Percentiles rank a stretch among this genome's conserved stretches.
Conservation (phyloP, 2,797 vertebrate genomes). For the Siniperca undulata region DNA sequence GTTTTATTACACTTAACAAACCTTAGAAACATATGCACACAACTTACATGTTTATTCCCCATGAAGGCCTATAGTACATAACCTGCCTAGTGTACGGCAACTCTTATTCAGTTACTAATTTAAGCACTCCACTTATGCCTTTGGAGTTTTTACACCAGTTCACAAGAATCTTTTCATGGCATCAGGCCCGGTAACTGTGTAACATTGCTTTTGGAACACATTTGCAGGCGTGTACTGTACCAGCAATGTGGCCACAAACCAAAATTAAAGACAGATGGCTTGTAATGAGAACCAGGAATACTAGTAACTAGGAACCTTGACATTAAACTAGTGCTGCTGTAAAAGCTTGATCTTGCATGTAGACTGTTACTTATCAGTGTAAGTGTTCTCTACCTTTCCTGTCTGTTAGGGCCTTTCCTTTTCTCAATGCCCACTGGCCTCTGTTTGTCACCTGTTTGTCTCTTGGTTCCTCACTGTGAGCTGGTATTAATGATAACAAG, state of each 20-base stretch:
- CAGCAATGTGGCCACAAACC: neutral
- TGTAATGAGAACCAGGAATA: constrained; percentile 9
- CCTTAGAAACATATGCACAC: neutral
- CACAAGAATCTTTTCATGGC: neutral
- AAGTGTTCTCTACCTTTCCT: neutral
- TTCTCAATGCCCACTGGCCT: neutral
- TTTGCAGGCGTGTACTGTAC: constrained; percentile 9
- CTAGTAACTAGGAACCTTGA: neutral
- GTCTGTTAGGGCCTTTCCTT: neutral
- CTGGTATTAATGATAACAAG: neutral
- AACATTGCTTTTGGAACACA: constrained; percentile 1
- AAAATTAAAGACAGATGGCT: constrained; percentile 16
- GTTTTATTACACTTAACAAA: constrained; percentile 12
- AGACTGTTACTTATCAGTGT: neutral
- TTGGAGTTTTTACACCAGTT: neutral
- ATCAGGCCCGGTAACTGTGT: neutral
- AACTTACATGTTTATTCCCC: neutral
- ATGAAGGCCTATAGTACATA: neutral
- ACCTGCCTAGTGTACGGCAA: neutral
- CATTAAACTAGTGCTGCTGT: neutral
- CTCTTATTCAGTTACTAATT: neutral
- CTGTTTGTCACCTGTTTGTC: neutral
- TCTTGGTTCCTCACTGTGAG: neutral
- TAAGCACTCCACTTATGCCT: neutral
- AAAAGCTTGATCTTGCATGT: neutral